Base-by-base conservation (phyloP, 92 coral and sea anemone species). In the Actinostola sp. region DNA sequence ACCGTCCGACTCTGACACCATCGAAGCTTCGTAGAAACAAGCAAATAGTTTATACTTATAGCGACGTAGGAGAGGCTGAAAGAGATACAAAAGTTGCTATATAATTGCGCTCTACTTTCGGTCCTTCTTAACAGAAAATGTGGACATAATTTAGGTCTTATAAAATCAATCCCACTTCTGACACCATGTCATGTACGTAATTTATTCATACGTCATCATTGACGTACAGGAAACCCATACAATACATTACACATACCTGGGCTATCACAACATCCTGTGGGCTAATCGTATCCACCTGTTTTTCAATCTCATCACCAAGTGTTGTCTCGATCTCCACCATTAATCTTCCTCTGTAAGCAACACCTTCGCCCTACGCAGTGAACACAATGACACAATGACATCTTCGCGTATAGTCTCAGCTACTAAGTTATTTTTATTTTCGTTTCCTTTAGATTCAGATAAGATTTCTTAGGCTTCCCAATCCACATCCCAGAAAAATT, bases 31-130 rank as follows among this genome's bases (percentile, higher is more conserved):
- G 72, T 90, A 84, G 70, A 93, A 93, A 64, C 98, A 93, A 15
- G 98, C 98, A 56, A 89, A 93, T 45, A 93, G 68, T 61, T 93
- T 93, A 85, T 89, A 93, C 77, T 93, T 93, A 61, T 84, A 72
- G 29, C 94, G 89, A 32, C 96, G 83, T 19, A 93, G 84, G 49
- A 77, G 91, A 31, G 93, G 88, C 95, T 89, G 43, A 57, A 39
- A 72, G 19, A 11, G 39, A 0, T 63, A 12, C 39, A 58, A 7
- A 21, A 58, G 16, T 43, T 43, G 49, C 49, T 43, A 17, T 43
- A 9, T 52, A 52, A 8, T 23, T 8, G 26, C 26, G 19, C 49
- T 10, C 17, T 43, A 17, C n/a, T n/a, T n/a, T n/a, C n/a, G n/a
- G n/a, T n/a, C n/a, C n/a, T 44, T 17, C 17, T 11, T 17, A 17